phyloP scores from a whole-genome alignment of 2,113 vertebrate genomes.

The Forbesichthys agassizii region DNA sequence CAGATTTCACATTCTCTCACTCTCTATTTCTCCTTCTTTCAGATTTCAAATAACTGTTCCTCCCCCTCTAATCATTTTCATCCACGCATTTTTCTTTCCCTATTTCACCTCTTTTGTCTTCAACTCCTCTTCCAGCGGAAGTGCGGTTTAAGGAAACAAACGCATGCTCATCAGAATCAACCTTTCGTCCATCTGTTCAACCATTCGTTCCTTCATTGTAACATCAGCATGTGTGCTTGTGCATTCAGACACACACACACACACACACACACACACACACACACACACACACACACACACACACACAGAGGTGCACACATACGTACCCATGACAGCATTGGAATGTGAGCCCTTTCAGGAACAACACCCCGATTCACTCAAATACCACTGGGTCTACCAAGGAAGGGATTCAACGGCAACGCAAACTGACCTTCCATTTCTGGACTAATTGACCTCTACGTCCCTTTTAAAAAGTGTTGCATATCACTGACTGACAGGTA shows the following conservation, averaged over 20 bases:
- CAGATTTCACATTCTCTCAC: not conserved
- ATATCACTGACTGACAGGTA: slow-evolving; percentile 33
- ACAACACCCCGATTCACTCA: slow-evolving; percentile 57
- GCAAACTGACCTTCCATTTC: slow-evolving; percentile 42
- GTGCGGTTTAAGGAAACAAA: slow-evolving; percentile 5
- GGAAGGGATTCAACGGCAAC: slow-evolving; percentile 56
- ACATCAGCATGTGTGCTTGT: slow-evolving; percentile 5
- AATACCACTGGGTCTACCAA: slow-evolving; percentile 23
- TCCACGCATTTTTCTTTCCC: not conserved
- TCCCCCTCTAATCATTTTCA: not conserved
- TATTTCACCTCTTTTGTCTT: not conserved
- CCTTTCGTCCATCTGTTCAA: slow-evolving; percentile 14
- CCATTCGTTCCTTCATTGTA: not conserved
- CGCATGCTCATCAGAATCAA: not conserved
- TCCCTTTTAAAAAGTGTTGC: slow-evolving; percentile 47
- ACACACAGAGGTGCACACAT: no score
- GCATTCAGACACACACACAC: slow-evolving; percentile 8
- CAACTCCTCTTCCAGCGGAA: not conserved
- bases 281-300: no score
- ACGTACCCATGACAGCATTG: slow-evolving; percentile 19
- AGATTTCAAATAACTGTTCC: not conserved
- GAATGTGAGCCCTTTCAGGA: slow-evolving; percentile 46
- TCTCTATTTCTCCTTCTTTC: not conserved
- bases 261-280: no score
- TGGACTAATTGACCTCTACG: slow-evolving; percentile 42